phyloP scores from a whole-genome alignment of 2,113 vertebrate genomes.

The Microtus ochrogaster region DNA sequence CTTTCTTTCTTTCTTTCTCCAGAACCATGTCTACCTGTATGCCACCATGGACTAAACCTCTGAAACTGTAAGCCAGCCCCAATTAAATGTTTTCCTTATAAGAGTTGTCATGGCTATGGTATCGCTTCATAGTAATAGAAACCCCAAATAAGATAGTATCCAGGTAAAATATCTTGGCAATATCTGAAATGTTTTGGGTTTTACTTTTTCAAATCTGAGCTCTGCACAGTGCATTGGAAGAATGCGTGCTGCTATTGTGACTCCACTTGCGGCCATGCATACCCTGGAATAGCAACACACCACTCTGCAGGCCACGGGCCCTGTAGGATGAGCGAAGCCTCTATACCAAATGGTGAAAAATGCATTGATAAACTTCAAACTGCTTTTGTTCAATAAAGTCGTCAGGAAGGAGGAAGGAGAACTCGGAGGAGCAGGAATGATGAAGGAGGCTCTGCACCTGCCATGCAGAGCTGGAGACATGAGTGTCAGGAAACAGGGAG shows the following conservation, averaged over 20 bases:
- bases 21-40: not conserved
- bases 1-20: too few species aligned
- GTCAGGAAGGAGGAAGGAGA: not conserved
- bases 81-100: not conserved
- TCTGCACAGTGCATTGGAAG: fast-evolving
- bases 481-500: not conserved
- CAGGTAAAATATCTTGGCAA: not conserved
- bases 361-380: not conserved
- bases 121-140: not conserved
- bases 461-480: not conserved
- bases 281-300: not conserved
- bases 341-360: too few species aligned
- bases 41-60: not conserved
- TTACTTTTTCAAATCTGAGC: not conserved
- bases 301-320: fast-evolving
- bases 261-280: fast-evolving
- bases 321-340: fast-evolving
- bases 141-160: not conserved
- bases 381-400: too few species aligned
- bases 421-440: too few species aligned
- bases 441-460: too few species aligned
- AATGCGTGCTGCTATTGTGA: fast-evolving
- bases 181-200: not conserved
- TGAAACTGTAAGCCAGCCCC: not conserved
- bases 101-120: not conserved